Base-by-base conservation (phyloP, 2,797 vertebrate genomes). In the Onychomys leucogaster region DNA sequence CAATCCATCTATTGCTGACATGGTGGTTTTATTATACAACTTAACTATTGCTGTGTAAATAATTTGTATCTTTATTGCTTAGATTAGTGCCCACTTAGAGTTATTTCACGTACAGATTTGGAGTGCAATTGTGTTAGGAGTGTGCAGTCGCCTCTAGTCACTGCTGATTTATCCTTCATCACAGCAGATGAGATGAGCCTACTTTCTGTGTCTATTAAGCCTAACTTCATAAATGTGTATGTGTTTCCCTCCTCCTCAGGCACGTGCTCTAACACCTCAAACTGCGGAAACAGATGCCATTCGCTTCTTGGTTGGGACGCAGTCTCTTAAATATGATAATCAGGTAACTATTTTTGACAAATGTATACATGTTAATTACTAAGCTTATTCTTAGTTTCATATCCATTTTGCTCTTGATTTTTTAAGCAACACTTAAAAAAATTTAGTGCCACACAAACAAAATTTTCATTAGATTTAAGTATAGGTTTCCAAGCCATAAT, bases 241-340 rank as follows among this genome's bases (percentile, higher is more conserved):
- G 76, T 16, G 0, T 94, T 89, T 97, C 96, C 94, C 94, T 90
- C 81, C 95, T 96, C 97, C 84, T n/a, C 97, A 99, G 99, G 99
- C 99, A 23, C 99, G 99, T 89, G 99, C 99, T 55, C 99, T 99
- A 52, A 99, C 99, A 41, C 99, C 99, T 85, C 99, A 99, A 98
- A 99, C 99, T 59, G 99, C 99, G 82, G 99, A 99, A 98, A 99
- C 99, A 0, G 99, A 99, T 98, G 99, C 99, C 95, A 99, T 99
- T 97, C 99, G 99, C 89, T 99, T 99, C 98, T 98, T 99, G 86
- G 99, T 99, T 97, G 99, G 99, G 95, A 99, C 99, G 6, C 99
- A 99, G 98, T 99, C 99, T 67, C 99, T 99, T 57, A 99, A 99
- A 98, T 99, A 99, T 98, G 99, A 99, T 98, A 99, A 99, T 98